Evolutionary conservation across 2,113 vertebrate genomes (phyloP).

Genomic region (Lamprotornis superbus): DNA sequence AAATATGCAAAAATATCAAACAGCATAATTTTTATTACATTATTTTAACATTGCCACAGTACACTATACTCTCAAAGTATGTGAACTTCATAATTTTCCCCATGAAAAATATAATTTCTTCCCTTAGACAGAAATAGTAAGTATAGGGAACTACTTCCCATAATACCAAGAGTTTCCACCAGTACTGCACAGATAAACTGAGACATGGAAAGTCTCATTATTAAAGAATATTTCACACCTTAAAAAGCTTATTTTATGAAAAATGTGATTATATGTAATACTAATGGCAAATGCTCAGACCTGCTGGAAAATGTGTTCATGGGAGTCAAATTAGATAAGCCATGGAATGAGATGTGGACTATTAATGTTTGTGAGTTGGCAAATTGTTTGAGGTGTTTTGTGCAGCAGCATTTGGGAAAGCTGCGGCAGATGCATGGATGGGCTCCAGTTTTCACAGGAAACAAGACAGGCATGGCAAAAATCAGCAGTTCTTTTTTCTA

Average conservation of each 20-base stretch:
- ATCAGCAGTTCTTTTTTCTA: background rate
- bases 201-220: background rate
- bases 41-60: background rate
- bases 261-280: background rate
- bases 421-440: background rate
- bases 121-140: background rate
- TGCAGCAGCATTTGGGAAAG: background rate
- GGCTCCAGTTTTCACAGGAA: background rate
- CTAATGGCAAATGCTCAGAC: background rate
- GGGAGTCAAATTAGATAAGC: background rate
- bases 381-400: background rate
- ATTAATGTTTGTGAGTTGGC: background rate
- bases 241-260: background rate
- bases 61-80: background rate
- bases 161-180: background rate
- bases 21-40: background rate
- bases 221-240: background rate
- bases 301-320: background rate
- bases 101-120: background rate
- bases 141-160: fast-evolving
- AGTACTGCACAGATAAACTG: background rate
- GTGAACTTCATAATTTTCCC: background rate
- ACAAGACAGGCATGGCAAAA: background rate
- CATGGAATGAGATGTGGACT: background rate
- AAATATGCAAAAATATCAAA: background rate